These are phyloP conservation scores for Poicephalus gulielmi DNA, from an alignment of 2,113 vertebrate genomes.

Conservation along the genomic window DNA sequence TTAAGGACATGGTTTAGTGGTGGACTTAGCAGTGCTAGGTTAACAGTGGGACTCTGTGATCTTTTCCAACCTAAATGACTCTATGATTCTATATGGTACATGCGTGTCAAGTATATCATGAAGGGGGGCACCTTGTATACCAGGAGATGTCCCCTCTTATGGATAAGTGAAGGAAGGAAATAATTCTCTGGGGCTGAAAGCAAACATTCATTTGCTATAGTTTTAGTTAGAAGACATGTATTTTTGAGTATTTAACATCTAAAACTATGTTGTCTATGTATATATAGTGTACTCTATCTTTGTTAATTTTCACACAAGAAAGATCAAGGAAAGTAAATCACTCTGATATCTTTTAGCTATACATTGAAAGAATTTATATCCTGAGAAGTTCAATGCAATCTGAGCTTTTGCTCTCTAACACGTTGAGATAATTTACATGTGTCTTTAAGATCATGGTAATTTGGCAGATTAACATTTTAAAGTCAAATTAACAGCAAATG, in stretches of 20 bases:
- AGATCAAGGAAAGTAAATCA: background rate
- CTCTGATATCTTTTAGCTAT: background rate
- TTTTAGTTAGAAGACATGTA: background rate
- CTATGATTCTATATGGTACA: background rate
- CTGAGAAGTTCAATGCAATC: background rate
- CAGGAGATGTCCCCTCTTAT: background rate
- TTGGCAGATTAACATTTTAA: slow-evolving; percentile 27
- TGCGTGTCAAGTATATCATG: background rate
- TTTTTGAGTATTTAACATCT: background rate
- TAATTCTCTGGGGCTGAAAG: background rate
- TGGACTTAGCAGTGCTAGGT: background rate
- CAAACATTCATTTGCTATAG: background rate
- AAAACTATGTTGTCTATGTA: background rate
- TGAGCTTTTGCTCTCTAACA: background rate
- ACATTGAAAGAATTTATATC: background rate
- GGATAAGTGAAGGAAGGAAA: background rate
- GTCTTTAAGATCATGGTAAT: slow-evolving; percentile 28
- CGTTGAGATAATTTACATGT: slow-evolving; percentile 28
- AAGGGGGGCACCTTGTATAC: background rate
- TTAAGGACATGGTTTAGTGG: background rate
- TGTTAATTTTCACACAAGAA: background rate
- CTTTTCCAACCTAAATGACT: background rate
- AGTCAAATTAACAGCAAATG: slow-evolving; percentile 51
- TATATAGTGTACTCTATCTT: background rate
- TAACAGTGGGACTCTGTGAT: too few relatives aligned